phyloP scores from a whole-genome alignment of 23 tunicate genomes.

The Diplosoma virens region DNA sequence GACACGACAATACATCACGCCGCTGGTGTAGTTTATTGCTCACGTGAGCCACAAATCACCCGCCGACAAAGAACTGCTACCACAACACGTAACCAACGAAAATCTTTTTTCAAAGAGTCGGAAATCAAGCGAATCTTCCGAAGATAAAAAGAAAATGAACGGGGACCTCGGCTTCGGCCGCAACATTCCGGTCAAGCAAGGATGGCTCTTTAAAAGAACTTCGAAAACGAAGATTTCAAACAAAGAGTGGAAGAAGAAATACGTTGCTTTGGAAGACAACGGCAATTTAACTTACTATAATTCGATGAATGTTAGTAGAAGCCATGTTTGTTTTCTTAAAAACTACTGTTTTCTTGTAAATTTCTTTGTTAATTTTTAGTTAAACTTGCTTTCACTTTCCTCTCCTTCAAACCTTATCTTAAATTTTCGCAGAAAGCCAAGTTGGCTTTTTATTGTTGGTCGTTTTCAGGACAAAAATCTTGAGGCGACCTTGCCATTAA shows the following conservation, averaged over 20 bases:
- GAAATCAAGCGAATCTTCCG: conserved; percentile 71
- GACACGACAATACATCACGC: no score
- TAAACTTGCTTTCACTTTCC: no score
- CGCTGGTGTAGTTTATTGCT: no score
- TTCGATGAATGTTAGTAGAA: conserved; percentile 84
- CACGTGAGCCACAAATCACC: no score
- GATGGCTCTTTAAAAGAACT: conserved; percentile 60
- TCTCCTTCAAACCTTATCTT: no score
- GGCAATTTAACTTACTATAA: conserved; percentile 76
- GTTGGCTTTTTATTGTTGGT: no score
- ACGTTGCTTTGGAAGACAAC: conserved; percentile 67
- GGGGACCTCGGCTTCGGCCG: conserved; percentile 80
- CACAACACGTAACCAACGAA: background rate
- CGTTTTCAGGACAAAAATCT: no score
- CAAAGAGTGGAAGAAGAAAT: conserved; percentile 91
- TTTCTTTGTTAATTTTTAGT: no score
- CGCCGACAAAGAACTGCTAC: no score
- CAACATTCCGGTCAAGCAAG: conserved; percentile 90
- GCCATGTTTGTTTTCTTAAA: background rate
- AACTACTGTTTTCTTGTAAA: no score
- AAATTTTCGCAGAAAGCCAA: no score
- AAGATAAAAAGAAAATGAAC: conserved; percentile 52
- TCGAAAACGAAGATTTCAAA: conserved; percentile 56
- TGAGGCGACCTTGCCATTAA: no score
- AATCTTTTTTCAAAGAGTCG: conserved; percentile 50